phyloP scores from a whole-genome alignment of 2,888 invertebrate species.

The Cephus runcator region DNA sequence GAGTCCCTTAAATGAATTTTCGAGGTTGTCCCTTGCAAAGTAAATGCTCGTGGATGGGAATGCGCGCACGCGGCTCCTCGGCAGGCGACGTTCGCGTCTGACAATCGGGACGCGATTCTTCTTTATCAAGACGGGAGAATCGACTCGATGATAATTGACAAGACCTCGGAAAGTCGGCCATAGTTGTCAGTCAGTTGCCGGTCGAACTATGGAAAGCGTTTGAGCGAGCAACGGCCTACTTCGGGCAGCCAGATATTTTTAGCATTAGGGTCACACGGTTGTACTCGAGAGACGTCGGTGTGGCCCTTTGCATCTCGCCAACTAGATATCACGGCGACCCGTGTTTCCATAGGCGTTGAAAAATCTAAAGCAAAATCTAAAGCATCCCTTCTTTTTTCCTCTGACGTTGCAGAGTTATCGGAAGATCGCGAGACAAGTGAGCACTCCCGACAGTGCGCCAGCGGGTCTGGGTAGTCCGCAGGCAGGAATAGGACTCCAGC shows the following conservation, averaged over 20 bases:
- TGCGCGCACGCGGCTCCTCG: background rate
- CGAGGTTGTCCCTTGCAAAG: background rate
- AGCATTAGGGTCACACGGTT: conserved; percentile 56
- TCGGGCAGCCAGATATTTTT: conserved; percentile 52
- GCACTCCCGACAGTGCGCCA: conserved; percentile 61
- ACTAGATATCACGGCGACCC: background rate
- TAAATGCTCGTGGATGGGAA: background rate
- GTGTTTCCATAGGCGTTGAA: background rate
- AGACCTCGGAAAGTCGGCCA: background rate
- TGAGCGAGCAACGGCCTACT: conserved; percentile 52
- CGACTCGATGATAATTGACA: background rate
- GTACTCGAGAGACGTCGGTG: conserved; percentile 9
- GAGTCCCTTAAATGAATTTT: background rate
- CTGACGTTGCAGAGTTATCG: conserved; percentile 56
- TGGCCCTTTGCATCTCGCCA: background rate
- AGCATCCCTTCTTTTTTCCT: background rate
- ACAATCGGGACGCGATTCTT: background rate
- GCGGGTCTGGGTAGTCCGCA: conserved; percentile 63
- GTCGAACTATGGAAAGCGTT: conserved; percentile 54
- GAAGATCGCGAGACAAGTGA: conserved; percentile 63
- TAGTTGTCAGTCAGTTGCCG: background rate
- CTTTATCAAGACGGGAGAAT: background rate
- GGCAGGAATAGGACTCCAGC: conserved; percentile 56
- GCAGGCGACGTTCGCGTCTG: background rate
- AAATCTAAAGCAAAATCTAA: background rate